Conservation (phyloP, 2,888 invertebrate genomes). For the Drosophila robusta region DNA sequence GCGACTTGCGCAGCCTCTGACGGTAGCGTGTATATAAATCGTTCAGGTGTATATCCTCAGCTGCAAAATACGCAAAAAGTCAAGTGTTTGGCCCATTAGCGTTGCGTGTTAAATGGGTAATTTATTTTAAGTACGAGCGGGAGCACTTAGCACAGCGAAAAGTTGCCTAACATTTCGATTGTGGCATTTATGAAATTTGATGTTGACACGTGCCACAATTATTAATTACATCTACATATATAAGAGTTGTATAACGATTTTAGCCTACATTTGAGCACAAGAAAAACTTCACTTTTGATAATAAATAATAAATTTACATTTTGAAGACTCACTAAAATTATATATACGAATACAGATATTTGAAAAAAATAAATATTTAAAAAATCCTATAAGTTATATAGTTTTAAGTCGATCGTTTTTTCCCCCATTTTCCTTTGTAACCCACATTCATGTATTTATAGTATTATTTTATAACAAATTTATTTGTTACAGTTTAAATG, state of each 20-base stretch:
- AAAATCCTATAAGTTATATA: too few species aligned
- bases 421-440: too few species aligned
- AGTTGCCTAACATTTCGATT: constrained; percentile 2
- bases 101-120: constrained; percentile 42
- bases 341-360: too few species aligned
- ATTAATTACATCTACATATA: constrained; percentile 2
- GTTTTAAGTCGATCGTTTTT: too few species aligned
- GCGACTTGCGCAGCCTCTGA: constrained; percentile 85
- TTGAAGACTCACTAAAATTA: too few species aligned
- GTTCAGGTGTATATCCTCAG: constrained; percentile 85
- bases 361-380: too few species aligned
- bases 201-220: neutral
- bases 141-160: neutral
- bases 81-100: constrained; percentile 39
- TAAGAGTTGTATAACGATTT: neutral
- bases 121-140: constrained; percentile 23
- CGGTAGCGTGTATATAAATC: constrained; percentile 85
- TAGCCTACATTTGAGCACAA: neutral
- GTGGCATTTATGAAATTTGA: constrained; percentile 1
- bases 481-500: too few species aligned
- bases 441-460: too few species aligned
- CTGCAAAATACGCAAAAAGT: constrained; percentile 63
- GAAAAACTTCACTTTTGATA: neutral
- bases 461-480: too few species aligned
- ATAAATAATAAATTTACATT: neutral